Conservation (phyloP, 2,113 vertebrate genomes). For the Columbina picui region DNA sequence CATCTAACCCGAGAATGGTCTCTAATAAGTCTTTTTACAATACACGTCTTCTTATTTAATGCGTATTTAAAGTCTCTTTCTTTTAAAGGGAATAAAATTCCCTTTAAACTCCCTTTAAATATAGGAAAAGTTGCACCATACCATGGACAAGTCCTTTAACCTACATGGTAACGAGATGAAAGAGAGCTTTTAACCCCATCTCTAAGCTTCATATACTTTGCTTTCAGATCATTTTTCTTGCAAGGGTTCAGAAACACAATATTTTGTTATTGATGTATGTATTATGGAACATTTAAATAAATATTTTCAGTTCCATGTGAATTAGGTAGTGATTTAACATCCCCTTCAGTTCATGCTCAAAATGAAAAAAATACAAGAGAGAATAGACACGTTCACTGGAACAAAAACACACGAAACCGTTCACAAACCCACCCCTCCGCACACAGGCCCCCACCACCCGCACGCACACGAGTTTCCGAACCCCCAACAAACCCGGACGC, state of each 20-base stretch:
- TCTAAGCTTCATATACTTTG: background rate
- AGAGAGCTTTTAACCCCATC: background rate
- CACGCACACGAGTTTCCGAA: fast-evolving
- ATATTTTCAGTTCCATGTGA: background rate
- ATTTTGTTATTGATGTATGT: fast-evolving
- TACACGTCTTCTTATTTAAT: background rate
- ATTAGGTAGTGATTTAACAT: background rate
- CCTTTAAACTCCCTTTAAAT: background rate
- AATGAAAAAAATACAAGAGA: background rate
- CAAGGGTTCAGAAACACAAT: fast-evolving
- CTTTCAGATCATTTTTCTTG: background rate
- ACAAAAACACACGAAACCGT: fast-evolving
- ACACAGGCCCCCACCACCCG: background rate
- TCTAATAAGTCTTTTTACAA: background rate
- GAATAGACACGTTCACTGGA: background rate
- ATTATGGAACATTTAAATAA: background rate
- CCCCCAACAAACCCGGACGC: background rate
- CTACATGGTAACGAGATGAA: background rate
- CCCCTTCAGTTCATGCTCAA: background rate
- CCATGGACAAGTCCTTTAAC: background rate
- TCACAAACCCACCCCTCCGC: background rate
- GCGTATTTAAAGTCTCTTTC: background rate
- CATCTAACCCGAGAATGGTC: background rate
- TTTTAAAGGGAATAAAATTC: background rate
- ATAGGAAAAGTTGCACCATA: background rate